Evolutionary conservation across 2,888 invertebrate genomes (phyloP), one percentile per base, ranked within the genome.

Genomic region (Phaonia tiefii): DNA sequence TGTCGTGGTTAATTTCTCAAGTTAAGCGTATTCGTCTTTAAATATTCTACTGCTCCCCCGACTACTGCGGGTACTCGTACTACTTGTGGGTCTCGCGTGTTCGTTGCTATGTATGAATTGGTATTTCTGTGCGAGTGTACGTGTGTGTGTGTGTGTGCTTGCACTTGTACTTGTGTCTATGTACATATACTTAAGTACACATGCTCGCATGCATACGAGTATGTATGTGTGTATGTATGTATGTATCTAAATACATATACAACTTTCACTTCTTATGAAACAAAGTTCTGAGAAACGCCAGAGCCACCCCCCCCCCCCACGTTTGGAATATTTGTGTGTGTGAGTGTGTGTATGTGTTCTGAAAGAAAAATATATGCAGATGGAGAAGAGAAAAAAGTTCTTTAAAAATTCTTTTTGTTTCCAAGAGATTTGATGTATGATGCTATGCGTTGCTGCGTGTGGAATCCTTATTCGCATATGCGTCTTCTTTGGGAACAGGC

Each of bases 331-430:
- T 54, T 71, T 60, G 67, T 58, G 31, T 39, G 42, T 37, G 37
- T 51, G 54, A 8, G 54, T 26, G 39, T 39, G 8, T 26, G 37
- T 31, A 13, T 37, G 58, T 31, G 51, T 37, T 22, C 3, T 22
- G 51, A 39, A 26, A 42, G 42, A 42, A 22, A 4, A 42, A 42
- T 20, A 49, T 42, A 13, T 69, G 65, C 58, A 13, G 20, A 58
- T 58, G 56, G 70, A 54, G 76, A 72, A 83, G 85, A 85, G 85
- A 85, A 85, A 85, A 84, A 86, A 88, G 84, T 86, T 88, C 86
- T 84, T 87, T 84, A 86, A 86, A 86, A 86, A 87, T 87, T 87
- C 85, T 86, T 87, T 86, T 85, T 88, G 86, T 86, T 85, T 83
- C 76, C 74, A 79, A 79, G 83, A 77, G 77, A 81, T 78, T 78